phyloP scores from a whole-genome alignment of 2,113 vertebrate species.

The Setophaga petechia region DNA sequence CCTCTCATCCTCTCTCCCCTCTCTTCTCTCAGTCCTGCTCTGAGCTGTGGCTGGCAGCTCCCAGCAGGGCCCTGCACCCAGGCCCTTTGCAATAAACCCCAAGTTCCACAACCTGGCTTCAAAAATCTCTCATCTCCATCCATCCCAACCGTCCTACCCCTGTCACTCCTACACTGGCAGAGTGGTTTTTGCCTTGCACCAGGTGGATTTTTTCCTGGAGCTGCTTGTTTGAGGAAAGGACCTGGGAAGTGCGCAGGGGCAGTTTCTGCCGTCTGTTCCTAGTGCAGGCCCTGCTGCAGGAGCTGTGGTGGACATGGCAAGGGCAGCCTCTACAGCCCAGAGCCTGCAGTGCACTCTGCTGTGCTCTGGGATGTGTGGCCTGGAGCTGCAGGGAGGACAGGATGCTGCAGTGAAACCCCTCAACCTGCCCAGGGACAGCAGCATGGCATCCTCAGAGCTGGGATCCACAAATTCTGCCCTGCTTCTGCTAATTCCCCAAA shows the following conservation, averaged over 20 bases:
- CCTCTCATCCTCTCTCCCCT: too few relatives aligned
- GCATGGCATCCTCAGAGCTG: fast-evolving
- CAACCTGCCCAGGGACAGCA: neutral
- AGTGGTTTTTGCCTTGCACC: neutral
- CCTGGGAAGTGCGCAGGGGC: neutral
- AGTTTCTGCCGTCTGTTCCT: neutral
- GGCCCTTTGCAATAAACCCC: too few relatives aligned
- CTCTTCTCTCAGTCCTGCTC: too few relatives aligned
- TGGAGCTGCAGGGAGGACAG: neutral
- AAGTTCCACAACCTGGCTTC: too few relatives aligned
- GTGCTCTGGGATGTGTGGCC: neutral
- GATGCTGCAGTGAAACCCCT: neutral
- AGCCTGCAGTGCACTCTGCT: slow-evolving; percentile 4
- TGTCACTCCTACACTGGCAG: neutral
- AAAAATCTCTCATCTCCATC: too few relatives aligned
- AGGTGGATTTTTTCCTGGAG: neutral
- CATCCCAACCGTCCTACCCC: too few relatives aligned
- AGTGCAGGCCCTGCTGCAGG: neutral
- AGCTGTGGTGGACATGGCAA: neutral
- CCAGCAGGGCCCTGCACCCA: too few relatives aligned
- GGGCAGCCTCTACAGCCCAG: slow-evolving; percentile 57
- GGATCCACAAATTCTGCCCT: neutral
- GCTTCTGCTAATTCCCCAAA: neutral
- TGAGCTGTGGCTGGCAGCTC: too few relatives aligned
- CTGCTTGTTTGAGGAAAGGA: neutral